phyloP scores from a whole-genome alignment of 2,888 invertebrate species.

The Drosophila seclusa region DNA sequence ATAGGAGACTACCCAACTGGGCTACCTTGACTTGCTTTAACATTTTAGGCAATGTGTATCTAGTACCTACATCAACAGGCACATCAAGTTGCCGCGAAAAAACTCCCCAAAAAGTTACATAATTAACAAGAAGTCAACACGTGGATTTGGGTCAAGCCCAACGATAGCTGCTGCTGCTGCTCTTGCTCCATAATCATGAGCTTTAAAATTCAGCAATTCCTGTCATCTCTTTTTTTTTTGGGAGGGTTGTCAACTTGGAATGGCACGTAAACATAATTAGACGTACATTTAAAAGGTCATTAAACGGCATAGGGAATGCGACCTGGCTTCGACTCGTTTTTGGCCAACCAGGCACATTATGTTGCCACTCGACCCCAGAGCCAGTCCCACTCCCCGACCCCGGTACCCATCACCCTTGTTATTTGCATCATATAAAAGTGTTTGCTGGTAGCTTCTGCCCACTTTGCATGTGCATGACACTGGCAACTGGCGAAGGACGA shows the following conservation, averaged over 20 bases:
- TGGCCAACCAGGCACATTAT: constrained; percentile 45
- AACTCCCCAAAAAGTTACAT: constrained; percentile 61
- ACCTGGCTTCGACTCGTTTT: constrained; percentile 18
- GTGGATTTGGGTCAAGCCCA: constrained; percentile 61
- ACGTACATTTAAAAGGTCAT: constrained; percentile 79
- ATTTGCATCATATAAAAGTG: constrained; percentile 69
- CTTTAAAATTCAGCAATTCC: constrained; percentile 66
- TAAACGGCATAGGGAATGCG: constrained; percentile 54
- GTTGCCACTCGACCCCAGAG: constrained; percentile 53
- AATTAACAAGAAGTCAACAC: constrained; percentile 70
- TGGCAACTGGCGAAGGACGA: constrained; percentile 48
- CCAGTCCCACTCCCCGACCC: constrained; percentile 22
- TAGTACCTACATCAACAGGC: constrained; percentile 32
- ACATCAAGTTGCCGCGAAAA: constrained; percentile 47
- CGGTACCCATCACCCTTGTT: constrained; percentile 18
- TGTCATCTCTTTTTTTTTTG: constrained; percentile 23
- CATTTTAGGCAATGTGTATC: constrained; percentile 45
- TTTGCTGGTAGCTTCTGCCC: constrained; percentile 25
- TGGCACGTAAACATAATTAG: constrained; percentile 77
- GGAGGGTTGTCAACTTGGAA: constrained; percentile 49
- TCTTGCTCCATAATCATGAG: constrained; percentile 31
- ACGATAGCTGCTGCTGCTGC: constrained; percentile 1
- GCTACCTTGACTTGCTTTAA: constrained; percentile 39
- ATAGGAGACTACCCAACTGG: background rate
- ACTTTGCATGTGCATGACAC: constrained; percentile 60